Base-by-base conservation (phyloP, 2,888 invertebrate species). In the Drosophila conformis region DNA sequence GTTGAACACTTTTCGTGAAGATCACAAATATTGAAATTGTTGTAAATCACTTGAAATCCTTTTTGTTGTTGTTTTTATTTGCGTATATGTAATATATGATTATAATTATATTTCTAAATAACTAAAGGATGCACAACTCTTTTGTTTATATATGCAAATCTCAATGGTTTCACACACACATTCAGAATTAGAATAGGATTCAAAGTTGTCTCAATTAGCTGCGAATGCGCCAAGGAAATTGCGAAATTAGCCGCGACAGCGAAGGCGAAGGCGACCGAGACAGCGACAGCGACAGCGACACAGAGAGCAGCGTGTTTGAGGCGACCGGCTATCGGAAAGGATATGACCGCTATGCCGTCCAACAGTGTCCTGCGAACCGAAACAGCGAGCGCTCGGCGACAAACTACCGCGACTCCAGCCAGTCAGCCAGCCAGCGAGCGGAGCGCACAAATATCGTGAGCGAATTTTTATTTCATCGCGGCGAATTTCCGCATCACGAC, bases 381-480 rank as follows among this genome's bases (percentile, higher is more conserved):
- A 91, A 89, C 89, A 83, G 82, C 87, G 84, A 89, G 83, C 85
- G 90, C 80, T 86, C 87, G 85, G 85, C 88, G 84, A 87, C 90
- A 90, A 90, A 91, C 90, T 87, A 91, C 83, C 91, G 91, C 91
- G 88, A 46, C 46, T 46, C 8, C 25, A 46, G 46, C 15, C 46
- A 46, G 46, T 4, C 46, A 80, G 69, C 54, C 70, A 77, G 79
- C 80, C 73, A 40, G 40, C 40, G 80, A 79, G 78, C 80, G 76
- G 46, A 46, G 46, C 46, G 46, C 46, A 46, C 86, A 79, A 70
- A 81, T 73, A 83, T 69, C 83, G 85, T 90, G 87, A 89, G 87
- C 90, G 91, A 92, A 90, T 90, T 87, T 88, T 90, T 83, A 91
- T 90, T 90, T 90, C 85, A 84, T 83, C 85, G 80, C 90, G 89